A percentile compares a stretch with the other conserved stretches of the same genome.
Evolutionary conservation across 2,797 vertebrate genomes (phyloP).

Genomic region (Pangasius larnaudii): DNA sequence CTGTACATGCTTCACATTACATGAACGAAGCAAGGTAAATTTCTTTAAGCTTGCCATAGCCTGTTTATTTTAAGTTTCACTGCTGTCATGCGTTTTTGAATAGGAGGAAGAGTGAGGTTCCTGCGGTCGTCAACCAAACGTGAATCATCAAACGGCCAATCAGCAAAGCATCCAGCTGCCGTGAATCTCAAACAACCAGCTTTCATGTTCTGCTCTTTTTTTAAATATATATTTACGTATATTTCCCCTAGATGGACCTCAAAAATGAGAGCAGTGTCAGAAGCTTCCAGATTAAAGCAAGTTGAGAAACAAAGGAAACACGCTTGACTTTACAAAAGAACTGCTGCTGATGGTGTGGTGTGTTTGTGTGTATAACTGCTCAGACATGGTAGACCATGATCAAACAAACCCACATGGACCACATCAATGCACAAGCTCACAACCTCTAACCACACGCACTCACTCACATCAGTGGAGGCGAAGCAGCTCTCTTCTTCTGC

Average conservation of each 20-base stretch:
- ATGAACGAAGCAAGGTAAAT: not conserved
- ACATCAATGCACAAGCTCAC: slow-evolving; percentile 51
- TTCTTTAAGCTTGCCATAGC: not conserved
- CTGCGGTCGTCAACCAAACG: slow-evolving; percentile 20
- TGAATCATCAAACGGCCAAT: slow-evolving; percentile 44
- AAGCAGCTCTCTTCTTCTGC: not conserved
- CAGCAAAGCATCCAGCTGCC: slow-evolving; percentile 17
- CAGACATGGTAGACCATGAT: slow-evolving; percentile 41
- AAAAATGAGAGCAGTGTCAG: slow-evolving; percentile 13
- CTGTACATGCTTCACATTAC: slow-evolving; percentile 9
- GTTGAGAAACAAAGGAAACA: slow-evolving; percentile 18
- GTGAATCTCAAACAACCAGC: slow-evolving; percentile 23
- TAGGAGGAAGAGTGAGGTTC: slow-evolving; percentile 34
- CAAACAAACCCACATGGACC: slow-evolving; percentile 53
- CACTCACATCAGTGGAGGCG: slow-evolving; percentile 29
- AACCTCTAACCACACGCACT: slow-evolving; percentile 28
- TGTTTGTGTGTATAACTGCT: slow-evolving; percentile 30
- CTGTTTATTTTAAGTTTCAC: slow-evolving; percentile 2
- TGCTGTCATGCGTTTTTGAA: slow-evolving; percentile 29
- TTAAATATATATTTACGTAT: not conserved
- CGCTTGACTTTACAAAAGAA: not conserved
- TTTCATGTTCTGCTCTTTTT: slow-evolving; percentile 7
- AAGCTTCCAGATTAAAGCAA: slow-evolving; percentile 25
- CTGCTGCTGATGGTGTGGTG: slow-evolving; percentile 25
- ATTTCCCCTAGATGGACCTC: not conserved